Evolutionary conservation across 2,797 vertebrate genomes (phyloP), one percentile per base, ranked within the genome.

Genomic region (Trachurus trachurus): DNA sequence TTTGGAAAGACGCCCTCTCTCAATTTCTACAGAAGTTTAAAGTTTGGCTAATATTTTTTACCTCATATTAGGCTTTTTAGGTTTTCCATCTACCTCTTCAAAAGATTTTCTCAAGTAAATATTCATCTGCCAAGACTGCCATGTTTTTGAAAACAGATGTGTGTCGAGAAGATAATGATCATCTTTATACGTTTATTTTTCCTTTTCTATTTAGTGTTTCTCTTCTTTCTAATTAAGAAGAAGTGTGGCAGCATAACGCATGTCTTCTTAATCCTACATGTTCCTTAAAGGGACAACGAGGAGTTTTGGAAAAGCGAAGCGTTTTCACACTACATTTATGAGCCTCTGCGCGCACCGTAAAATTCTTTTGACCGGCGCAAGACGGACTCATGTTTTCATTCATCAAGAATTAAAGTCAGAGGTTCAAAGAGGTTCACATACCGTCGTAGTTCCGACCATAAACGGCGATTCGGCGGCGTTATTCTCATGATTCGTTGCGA

Each of bases 1-100:
- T 66, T 17, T 12, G 19, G 21, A 52, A 61, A 71, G 37, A 42
- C 6, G 4, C 34, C 7, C 31, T 3, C 31, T 31, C 31, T 31
- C 2, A 47, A 50, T n/a, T n/a, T 66, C 11, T 31, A 60, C 16
- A 9, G 19, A 49, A 21, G n/a, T 42, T 70, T 49, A 79, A 79
- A 69, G 22, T 42, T 40, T 42, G 42, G 17, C 31, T 34, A 9
- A 29, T 49, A 65, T n/a, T n/a, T 21, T 66, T 49, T 21, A 49
- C 21, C 34, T 53, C 34, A 37, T 6, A 37, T 11, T 8, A 56
- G 10, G 10, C 6, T 4, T 10, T n/a, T 53, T n/a, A 17, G 11
- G 12, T 49, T 26, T 63, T 8, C 13, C 42, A 52, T 19, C 9
- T 10, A 22, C 34, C 34, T 37, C 34, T n/a, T 53, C 7, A 17